These are phyloP conservation scores for Celastrina argiolus DNA, from an alignment of 2,888 invertebrate species.

Conservation along the genomic window DNA sequence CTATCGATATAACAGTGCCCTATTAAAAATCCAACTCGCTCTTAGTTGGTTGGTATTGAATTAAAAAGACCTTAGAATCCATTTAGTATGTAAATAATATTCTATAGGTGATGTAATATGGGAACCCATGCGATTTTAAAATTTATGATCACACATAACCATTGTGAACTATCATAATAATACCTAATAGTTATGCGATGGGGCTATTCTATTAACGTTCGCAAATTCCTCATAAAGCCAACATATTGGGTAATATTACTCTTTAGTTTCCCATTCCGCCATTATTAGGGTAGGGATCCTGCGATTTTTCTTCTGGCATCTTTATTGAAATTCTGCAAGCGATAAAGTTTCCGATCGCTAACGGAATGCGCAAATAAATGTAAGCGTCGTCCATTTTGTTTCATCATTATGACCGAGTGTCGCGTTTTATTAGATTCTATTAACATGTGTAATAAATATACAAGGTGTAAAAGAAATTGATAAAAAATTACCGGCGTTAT, in stretches of 20 bases:
- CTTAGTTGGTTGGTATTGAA: too few species aligned
- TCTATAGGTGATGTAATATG: too few species aligned
- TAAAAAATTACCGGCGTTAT: too few species aligned
- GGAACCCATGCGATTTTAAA: background rate
- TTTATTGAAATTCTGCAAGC: conserved; percentile 70
- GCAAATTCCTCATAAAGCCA: conserved; percentile 62
- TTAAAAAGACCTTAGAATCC: background rate
- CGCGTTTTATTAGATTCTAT: background rate
- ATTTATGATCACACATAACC: background rate
- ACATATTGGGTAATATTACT: conserved; percentile 50
- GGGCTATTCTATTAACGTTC: conserved; percentile 58
- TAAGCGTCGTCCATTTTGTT: conserved; percentile 24
- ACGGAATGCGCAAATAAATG: conserved; percentile 40
- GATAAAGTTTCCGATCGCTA: conserved; percentile 52
- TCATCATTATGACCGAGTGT: background rate
- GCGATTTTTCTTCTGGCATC: conserved; percentile 59
- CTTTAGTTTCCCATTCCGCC: conserved; percentile 48
- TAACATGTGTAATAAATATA: too few species aligned
- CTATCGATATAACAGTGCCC: too few species aligned
- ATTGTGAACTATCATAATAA: background rate
- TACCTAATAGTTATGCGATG: conserved; percentile 6
- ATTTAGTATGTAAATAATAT: background rate
- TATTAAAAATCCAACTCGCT: too few species aligned
- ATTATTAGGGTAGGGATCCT: conserved; percentile 48
- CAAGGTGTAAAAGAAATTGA: too few species aligned